Evolutionary conservation across 2,797 vertebrate species (phyloP).

Genomic region (Propithecus deckenii): DNA sequence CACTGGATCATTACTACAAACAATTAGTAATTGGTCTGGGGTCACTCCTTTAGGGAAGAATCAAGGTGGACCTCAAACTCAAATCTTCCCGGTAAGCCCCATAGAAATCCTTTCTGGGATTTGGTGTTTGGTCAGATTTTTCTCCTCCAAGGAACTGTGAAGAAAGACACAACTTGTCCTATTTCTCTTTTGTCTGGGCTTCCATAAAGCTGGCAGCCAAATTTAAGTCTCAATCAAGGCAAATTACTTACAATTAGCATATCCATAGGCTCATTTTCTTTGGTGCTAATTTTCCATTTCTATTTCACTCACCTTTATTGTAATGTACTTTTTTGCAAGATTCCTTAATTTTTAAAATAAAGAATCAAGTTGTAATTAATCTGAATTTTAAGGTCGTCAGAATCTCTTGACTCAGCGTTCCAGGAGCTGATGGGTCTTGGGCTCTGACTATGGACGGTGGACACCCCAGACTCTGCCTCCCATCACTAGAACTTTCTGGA

Average conservation of each 20-base stretch:
- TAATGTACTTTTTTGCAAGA: background rate
- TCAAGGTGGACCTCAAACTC: background rate
- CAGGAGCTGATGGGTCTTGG: background rate
- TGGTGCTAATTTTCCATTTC: constrained; percentile 45
- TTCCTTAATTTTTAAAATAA: constrained; percentile 57
- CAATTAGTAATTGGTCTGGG: background rate
- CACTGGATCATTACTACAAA: background rate
- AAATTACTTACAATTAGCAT: constrained; percentile 46
- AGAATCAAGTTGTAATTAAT: constrained; percentile 21
- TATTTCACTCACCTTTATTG: background rate
- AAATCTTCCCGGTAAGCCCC: background rate
- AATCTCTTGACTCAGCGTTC: background rate
- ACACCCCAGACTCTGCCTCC: background rate
- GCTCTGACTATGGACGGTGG: background rate
- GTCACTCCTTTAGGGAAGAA: background rate
- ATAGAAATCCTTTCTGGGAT: background rate
- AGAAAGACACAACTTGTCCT: background rate
- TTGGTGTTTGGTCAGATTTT: background rate
- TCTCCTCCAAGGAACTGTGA: background rate
- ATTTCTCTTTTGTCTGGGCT: background rate
- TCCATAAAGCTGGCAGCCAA: background rate
- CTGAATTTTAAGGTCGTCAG: background rate
- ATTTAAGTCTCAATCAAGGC: constrained; percentile 33
- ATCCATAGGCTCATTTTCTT: constrained; percentile 43
- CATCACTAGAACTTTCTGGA: background rate